Evolutionary conservation across 2,113 vertebrate genomes (phyloP).

Genomic region (Hemiprocne comata): DNA sequence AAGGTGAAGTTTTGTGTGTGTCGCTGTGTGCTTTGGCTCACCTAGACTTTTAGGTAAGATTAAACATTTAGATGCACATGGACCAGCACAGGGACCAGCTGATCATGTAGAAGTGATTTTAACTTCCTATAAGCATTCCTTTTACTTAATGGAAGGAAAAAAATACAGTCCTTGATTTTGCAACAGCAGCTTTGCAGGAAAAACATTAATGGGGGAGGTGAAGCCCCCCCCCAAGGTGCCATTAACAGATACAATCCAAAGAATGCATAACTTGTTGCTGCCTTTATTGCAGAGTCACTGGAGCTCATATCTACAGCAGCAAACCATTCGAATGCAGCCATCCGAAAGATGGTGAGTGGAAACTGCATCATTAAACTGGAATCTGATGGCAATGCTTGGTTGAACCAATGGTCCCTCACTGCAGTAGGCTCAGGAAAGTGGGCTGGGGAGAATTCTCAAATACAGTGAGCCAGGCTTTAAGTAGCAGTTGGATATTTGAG

Average conservation of each 20-base stretch:
- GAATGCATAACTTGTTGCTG: neutral
- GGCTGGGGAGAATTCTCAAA: neutral
- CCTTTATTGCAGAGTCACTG: conserved; percentile 86
- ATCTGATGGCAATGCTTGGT: neutral
- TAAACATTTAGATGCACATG: neutral
- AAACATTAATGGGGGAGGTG: neutral
- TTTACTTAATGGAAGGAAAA: neutral
- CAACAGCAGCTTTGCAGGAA: neutral
- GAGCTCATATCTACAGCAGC: conserved; percentile 97
- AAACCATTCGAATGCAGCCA: conserved; percentile 95
- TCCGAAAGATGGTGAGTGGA: conserved; percentile 92
- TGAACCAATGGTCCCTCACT: neutral
- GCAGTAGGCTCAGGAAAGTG: neutral
- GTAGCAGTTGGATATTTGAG: neutral
- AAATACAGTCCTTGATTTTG: neutral
- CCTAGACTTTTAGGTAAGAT: neutral
- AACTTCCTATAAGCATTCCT: neutral
- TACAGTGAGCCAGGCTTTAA: neutral
- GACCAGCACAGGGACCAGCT: neutral
- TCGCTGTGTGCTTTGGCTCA: neutral
- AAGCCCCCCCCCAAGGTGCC: neutral
- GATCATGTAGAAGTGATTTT: neutral
- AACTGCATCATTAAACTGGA: neutral
- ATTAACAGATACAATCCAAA: neutral
- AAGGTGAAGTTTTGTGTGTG: neutral